phyloP scores from a whole-genome alignment of 1,140 invertebrate species.

The Diachasmimorpha longicaudata region DNA sequence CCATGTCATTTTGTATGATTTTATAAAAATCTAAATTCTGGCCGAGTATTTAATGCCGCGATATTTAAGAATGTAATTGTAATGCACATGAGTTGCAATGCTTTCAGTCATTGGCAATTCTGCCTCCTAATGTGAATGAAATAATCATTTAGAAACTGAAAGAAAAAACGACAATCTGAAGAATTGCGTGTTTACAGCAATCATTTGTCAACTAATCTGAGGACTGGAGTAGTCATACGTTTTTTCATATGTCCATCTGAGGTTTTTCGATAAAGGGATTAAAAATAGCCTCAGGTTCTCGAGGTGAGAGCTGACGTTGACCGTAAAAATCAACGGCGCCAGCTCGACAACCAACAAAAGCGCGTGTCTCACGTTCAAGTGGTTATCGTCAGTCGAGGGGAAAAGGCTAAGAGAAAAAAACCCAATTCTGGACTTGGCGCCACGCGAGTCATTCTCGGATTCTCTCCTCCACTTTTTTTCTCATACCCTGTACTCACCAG shows the following conservation, averaged over 20 bases:
- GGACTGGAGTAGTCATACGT: no score
- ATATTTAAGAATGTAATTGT: no score
- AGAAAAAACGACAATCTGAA: no score
- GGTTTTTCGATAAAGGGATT: not conserved
- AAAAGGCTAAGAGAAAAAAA: conserved; percentile 27
- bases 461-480: not conserved
- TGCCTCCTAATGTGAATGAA: no score
- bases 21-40: no score
- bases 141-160: no score
- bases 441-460: conserved; percentile 35
- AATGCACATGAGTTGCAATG: no score
- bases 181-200: not conserved
- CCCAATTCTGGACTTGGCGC: conserved; percentile 34
- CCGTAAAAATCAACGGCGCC: conserved; percentile 48
- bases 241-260: not conserved
- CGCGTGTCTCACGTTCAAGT: not conserved
- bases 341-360: conserved; percentile 30
- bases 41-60: no score
- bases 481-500: not conserved
- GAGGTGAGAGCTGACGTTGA: conserved; percentile 25
- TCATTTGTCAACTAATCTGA: no score
- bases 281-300: not conserved
- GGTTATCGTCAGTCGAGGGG: not conserved
- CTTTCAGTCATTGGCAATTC: no score
- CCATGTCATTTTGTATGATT: no score